These are phyloP conservation scores for Conchocele bisecta DNA, from an alignment of 2,888 invertebrate genomes.

Conservation along the genomic window DNA sequence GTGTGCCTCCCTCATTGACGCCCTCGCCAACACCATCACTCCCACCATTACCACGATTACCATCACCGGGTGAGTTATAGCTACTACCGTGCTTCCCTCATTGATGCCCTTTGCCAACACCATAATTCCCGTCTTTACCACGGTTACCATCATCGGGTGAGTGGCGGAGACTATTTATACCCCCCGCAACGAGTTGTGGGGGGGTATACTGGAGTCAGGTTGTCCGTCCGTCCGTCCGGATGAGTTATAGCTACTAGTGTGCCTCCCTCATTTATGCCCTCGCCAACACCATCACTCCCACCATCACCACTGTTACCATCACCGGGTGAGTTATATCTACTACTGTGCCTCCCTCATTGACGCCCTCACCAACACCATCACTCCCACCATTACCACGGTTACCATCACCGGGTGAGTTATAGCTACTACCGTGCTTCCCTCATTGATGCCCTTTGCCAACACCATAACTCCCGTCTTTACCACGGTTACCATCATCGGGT, in stretches of 20 bases:
- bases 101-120: no score
- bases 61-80: conserved; percentile 81
- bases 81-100: background rate
- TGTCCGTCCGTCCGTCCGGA: no score
- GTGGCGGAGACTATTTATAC: no score
- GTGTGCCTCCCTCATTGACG: conserved; percentile 94
- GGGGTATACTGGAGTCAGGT: no score
- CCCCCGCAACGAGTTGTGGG: no score
- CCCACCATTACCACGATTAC: conserved; percentile 92
- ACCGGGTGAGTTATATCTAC: no score
- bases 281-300: no score
- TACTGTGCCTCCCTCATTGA: conserved; percentile 96
- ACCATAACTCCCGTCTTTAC: conserved; percentile 98
- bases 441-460: conserved; percentile 94
- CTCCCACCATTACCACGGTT: conserved; percentile 94
- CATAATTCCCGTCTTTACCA: no score
- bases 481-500: conserved; percentile 84
- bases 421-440: conserved; percentile 85
- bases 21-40: conserved; percentile 95
- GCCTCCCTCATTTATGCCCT: no score
- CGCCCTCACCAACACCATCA: conserved; percentile 95
- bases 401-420: conserved; percentile 82
- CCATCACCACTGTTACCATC: no score
- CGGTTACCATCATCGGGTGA: no score
- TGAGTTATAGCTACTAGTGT: no score